Percentiles rank a stretch among this genome's conserved stretches.
These are phyloP conservation scores for Anolis carolinensis DNA, from an alignment of 2,113 vertebrate species.

Conservation along the genomic window DNA sequence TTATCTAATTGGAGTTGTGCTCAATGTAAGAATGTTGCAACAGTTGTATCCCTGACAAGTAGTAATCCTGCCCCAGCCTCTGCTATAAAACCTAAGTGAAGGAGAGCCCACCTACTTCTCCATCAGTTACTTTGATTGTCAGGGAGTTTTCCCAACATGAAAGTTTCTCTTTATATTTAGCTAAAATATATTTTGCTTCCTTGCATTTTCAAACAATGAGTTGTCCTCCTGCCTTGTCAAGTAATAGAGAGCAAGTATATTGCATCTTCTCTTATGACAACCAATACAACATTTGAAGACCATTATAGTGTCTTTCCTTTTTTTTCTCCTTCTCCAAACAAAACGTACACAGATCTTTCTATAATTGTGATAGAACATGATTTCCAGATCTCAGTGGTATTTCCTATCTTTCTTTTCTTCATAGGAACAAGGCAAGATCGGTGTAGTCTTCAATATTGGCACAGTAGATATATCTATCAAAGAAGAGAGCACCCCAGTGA, in stretches of 20 bases:
- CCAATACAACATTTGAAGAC: neutral
- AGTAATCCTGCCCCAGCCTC: neutral
- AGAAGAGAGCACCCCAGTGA: constrained; percentile 92
- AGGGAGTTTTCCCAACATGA: too few relatives aligned
- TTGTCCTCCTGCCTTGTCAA: neutral
- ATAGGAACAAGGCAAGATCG: constrained; percentile 96
- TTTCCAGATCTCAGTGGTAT: constrained; percentile 22
- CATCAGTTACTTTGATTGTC: neutral
- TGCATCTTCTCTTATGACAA: neutral
- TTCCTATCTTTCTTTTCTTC: constrained; percentile 57
- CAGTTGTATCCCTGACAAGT: neutral
- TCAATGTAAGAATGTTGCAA: neutral
- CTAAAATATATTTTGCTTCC: neutral
- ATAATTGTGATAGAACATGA: neutral
- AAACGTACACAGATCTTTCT: neutral
- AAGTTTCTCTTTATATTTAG: neutral
- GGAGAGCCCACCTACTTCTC: too few relatives aligned
- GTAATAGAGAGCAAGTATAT: neutral
- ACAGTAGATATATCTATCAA: constrained; percentile 93
- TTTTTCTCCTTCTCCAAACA: neutral
- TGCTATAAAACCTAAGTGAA: neutral
- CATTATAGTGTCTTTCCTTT: neutral
- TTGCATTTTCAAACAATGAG: neutral
- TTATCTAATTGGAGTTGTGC: neutral
- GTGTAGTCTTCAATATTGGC: constrained; percentile 97